These are phyloP conservation scores for Phoenicopterus ruber DNA, from an alignment of 2,113 vertebrate species.

Conservation along the genomic window DNA sequence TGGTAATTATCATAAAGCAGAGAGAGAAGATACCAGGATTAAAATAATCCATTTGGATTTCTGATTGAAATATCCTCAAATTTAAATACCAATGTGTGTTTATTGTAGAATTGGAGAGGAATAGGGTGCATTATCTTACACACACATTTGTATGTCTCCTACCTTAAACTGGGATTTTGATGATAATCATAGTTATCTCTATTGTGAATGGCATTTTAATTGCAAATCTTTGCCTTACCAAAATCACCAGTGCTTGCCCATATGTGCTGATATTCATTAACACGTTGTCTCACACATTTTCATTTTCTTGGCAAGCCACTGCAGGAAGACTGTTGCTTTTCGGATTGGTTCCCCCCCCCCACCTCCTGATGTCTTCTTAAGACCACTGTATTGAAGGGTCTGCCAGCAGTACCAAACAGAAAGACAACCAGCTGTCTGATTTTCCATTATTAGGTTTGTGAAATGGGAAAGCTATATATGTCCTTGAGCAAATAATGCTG, in stretches of 20 bases:
- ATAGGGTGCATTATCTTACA: neutral
- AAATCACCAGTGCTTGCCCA: neutral
- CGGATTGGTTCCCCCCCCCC: neutral
- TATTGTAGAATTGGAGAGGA: neutral
- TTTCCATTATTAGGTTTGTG: slow-evolving; percentile 23
- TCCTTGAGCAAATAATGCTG: neutral
- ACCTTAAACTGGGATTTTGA: neutral
- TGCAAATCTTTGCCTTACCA: neutral
- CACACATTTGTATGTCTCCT: fast-evolving
- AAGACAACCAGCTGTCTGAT: neutral
- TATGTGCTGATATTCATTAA: slow-evolving; percentile 25
- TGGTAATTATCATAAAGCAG: neutral
- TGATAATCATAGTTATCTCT: neutral
- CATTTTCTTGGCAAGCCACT: slow-evolving; percentile 22
- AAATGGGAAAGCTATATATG: neutral
- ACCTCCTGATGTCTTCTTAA: neutral
- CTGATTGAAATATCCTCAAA: neutral
- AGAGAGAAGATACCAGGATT: neutral
- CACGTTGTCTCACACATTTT: slow-evolving; percentile 42
- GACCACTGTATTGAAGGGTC: neutral
- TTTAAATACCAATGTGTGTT: neutral
- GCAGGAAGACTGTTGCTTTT: neutral
- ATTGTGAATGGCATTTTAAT: neutral
- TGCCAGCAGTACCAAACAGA: neutral
- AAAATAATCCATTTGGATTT: neutral